A percentile compares a stretch with the other conserved stretches of the same genome.
Conservation (phyloP, 2,797 vertebrate species). For the Takifugu ocellatus region DNA sequence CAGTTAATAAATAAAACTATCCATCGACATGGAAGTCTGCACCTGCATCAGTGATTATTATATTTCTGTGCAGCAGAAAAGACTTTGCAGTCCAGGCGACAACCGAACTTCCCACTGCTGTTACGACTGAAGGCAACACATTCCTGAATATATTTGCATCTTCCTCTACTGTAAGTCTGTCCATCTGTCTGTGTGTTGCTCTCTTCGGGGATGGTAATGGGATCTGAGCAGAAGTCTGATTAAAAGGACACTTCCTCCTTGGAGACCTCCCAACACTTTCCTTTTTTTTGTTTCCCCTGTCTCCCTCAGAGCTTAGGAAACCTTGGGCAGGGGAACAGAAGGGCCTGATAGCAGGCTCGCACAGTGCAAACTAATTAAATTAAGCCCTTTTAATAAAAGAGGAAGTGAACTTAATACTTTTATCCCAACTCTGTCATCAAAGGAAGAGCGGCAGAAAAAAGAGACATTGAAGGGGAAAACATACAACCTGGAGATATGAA, state of each 20-base stretch:
- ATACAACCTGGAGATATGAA: constrained; percentile 72
- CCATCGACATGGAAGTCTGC: background rate
- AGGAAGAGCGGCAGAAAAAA: constrained; percentile 53
- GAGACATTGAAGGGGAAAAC: constrained; percentile 53
- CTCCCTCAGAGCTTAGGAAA: constrained; percentile 73
- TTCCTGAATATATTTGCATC: constrained; percentile 35
- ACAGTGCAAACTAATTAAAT: constrained; percentile 80
- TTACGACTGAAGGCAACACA: constrained; percentile 24
- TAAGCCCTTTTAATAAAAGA: constrained; percentile 79
- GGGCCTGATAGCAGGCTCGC: constrained; percentile 64
- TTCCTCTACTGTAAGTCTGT: constrained; percentile 47
- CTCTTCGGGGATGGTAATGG: constrained; percentile 73
- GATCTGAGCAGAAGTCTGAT: constrained; percentile 76
- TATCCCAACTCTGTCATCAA: constrained; percentile 76
- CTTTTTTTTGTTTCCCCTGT: constrained; percentile 53
- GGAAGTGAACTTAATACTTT: constrained; percentile 75
- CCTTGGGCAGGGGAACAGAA: constrained; percentile 71
- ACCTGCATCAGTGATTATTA: background rate
- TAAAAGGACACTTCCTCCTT: constrained; percentile 80
- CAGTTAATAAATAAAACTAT: background rate
- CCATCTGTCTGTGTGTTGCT: constrained; percentile 56
- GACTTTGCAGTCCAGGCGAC: background rate
- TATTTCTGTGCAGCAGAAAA: constrained; percentile 4
- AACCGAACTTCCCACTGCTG: constrained; percentile 21
- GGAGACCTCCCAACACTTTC: constrained; percentile 71